Evolutionary conservation across 1,140 invertebrate species (phyloP).

Genomic region (Lepidurus arcticus): DNA sequence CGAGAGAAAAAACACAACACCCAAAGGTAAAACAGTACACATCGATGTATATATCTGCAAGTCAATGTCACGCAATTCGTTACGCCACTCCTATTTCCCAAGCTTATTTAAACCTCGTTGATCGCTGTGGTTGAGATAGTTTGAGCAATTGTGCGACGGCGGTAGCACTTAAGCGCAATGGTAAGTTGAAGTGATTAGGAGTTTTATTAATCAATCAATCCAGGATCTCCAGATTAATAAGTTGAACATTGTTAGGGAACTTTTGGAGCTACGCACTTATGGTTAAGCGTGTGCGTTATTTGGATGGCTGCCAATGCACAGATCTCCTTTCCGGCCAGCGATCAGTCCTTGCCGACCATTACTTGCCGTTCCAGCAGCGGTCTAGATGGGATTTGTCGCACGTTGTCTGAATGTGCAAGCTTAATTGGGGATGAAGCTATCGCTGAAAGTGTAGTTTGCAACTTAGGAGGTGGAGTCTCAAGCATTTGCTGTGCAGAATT

Average conservation of each 20-base stretch:
- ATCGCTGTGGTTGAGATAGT: neutral
- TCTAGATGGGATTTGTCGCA: neutral
- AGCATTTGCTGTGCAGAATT: slow-evolving; percentile 3
- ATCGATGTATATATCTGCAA: neutral
- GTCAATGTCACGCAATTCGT: neutral
- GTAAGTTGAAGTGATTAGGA: neutral
- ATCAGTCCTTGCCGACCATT: neutral
- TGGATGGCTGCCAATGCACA: neutral
- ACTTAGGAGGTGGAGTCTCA: neutral
- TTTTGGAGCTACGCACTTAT: neutral
- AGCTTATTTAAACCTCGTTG: slow-evolving; percentile 5
- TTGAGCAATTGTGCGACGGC: neutral
- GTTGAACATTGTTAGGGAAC: neutral
- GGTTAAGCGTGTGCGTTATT: neutral
- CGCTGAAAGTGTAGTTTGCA: neutral
- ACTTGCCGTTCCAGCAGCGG: neutral
- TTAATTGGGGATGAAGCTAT: neutral
- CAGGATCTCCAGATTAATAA: neutral
- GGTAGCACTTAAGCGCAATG: neutral
- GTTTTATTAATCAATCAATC: no score
- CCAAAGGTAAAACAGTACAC: neutral
- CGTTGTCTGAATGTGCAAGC: neutral
- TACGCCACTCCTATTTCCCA: neutral
- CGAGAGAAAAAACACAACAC: no score
- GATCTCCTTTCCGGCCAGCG: neutral